Conservation (phyloP, 2,113 vertebrate species). For the Ameiurus melas region DNA sequence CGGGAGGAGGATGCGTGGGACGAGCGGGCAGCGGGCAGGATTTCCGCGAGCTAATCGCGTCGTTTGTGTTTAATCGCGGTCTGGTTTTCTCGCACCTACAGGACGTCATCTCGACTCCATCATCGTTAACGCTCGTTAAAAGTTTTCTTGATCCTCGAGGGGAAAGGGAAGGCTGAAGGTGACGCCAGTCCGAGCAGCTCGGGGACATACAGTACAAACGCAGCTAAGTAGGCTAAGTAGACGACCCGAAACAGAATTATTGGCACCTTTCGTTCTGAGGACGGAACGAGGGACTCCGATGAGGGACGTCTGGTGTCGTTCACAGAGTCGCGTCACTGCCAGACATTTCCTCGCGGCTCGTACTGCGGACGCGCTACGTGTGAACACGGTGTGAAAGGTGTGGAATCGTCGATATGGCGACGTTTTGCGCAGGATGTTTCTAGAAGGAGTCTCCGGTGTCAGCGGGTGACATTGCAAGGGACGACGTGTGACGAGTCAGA, state of each 20-base stretch:
- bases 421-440: not conserved
- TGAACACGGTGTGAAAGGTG: not conserved
- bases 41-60: not conserved
- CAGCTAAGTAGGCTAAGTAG: no score
- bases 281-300: no score
- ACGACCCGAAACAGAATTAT: not conserved
- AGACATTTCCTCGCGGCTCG: no score
- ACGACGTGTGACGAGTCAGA: no score
- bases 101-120: not conserved
- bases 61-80: constrained; percentile 18
- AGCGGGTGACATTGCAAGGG: not conserved
- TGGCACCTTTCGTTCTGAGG: not conserved
- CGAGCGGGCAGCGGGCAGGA: not conserved
- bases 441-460: not conserved
- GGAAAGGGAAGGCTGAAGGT: not conserved
- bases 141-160: not conserved
- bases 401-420: not conserved
- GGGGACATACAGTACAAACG: not conserved
- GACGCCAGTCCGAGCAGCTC: not conserved
- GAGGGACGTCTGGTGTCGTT: no score
- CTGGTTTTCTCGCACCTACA: not conserved
- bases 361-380: not conserved
- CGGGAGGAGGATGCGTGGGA: constrained; percentile 5
- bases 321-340: not conserved
- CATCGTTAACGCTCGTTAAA: not conserved